Evolutionary conservation across 2,113 vertebrate genomes (phyloP).

Genomic region (Serilophus lunatus): DNA sequence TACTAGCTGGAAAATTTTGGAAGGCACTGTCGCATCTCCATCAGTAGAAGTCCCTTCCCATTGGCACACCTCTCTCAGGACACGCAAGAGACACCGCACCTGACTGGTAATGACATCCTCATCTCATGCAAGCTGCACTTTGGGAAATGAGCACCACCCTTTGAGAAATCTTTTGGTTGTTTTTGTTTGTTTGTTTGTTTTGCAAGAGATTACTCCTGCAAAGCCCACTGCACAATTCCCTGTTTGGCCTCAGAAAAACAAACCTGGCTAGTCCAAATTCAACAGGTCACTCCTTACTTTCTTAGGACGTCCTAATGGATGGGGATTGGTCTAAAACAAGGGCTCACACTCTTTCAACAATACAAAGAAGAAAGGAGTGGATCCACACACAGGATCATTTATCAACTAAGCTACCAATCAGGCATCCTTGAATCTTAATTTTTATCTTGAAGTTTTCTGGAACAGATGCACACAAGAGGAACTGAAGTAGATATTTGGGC

Average conservation of each 20-base stretch:
- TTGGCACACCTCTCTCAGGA: neutral
- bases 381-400: neutral
- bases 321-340: neutral
- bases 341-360: neutral
- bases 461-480: neutral
- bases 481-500: neutral
- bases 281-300: neutral
- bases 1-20: neutral
- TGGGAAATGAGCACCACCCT: neutral
- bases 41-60: neutral
- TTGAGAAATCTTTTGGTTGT: neutral
- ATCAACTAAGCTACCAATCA: neutral
- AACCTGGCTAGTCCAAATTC: neutral
- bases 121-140: neutral
- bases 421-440: neutral
- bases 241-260: neutral
- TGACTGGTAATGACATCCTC: accelerated
- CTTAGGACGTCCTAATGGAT: neutral
- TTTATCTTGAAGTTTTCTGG: neutral
- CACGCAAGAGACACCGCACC: accelerated
- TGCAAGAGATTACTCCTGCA: neutral
- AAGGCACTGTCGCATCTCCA: neutral
- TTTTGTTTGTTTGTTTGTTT: too few relatives aligned
- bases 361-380: neutral
- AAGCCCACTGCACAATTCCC: neutral